Base-by-base conservation (phyloP, 2,797 vertebrate species). In the Staurois parvus region DNA sequence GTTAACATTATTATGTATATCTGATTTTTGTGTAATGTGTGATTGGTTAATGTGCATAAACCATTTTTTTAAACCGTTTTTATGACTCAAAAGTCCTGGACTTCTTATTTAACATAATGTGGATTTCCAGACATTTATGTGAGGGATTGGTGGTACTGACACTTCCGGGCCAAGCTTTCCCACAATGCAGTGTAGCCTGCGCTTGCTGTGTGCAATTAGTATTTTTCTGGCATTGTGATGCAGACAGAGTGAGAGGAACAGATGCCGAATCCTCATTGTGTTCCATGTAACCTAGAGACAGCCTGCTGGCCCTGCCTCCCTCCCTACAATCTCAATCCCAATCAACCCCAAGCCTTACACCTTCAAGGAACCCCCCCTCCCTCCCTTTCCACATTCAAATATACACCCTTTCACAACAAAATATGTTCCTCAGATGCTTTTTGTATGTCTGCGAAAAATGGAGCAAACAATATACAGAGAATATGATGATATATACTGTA, bases 241-340 rank as follows among this genome's bases (percentile, higher is more conserved):
- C 94, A 94, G 93, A 90, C 92, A 90, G 92, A 91, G 92, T 94
- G 92, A 93, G 91, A 89, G 93, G 93, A 93, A 93, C 94, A 95
- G 94, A 94, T 95, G 94, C 93, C 92, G 90, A 92, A 92, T 93
- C 92, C 94, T 93, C 91, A 91, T 90, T 91, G 94, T 91, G 92
- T 93, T 95, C 94, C 93, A 93, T 93, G 94, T 94, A 93, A 95
- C 94, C 94, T 91, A 95, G 94, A 94, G 94, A 95, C 94, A 93
- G 93, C 92, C 92, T 93, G 91, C 93, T 95, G 94, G 94, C 94
- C 89, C 91, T 93, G 90, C 90, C 79, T 93, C 94, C 94, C 94
- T 81, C 92, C 90, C 89, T 84, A 89, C 88, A 88, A 81, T 89
- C 89, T 81, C 67, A 45, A 45, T 45, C 86, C 34, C 75, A 83